Percentiles rank a stretch among this genome's conserved stretches.
phyloP scores from a whole-genome alignment of 2,797 vertebrate genomes.

The Crenichthys baileyi region DNA sequence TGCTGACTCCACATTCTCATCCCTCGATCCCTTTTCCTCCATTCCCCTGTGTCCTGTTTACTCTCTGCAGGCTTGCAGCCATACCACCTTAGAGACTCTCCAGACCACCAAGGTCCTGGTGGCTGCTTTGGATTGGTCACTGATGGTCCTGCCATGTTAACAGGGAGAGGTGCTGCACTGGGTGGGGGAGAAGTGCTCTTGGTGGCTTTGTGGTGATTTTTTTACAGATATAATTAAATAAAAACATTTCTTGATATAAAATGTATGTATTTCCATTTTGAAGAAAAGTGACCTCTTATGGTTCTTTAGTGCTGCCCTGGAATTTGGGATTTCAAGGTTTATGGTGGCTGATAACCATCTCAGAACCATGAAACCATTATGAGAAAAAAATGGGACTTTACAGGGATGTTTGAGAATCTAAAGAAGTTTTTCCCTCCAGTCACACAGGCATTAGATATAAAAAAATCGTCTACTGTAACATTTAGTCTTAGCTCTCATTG shows the following conservation, averaged over 20 bases:
- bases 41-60: slow-evolving; percentile 79
- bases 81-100: slow-evolving; percentile 79
- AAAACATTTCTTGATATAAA: slow-evolving; percentile 57
- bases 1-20: slow-evolving; percentile 81
- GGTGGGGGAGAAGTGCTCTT: slow-evolving; percentile 64
- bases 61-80: slow-evolving; percentile 72
- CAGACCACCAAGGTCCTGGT: slow-evolving; percentile 79
- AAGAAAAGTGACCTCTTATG: slow-evolving; percentile 51
- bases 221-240: slow-evolving; percentile 36
- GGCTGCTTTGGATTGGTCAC: slow-evolving; percentile 52
- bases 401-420: slow-evolving; percentile 13
- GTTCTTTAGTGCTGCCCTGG: slow-evolving; percentile 7
- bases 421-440: slow-evolving; percentile 31
- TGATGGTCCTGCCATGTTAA: slow-evolving; percentile 53
- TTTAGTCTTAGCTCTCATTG: slow-evolving; percentile 57
- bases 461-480: slow-evolving; percentile 57
- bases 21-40: slow-evolving; percentile 69
- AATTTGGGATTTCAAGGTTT: slow-evolving; percentile 27
- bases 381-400: slow-evolving; percentile 31
- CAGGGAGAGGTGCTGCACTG: slow-evolving; percentile 60
- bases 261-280: slow-evolving; percentile 51
- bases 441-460: slow-evolving; percentile 29
- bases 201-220: slow-evolving; percentile 58
- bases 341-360: slow-evolving; percentile 16
- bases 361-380: slow-evolving; percentile 33